Base-by-base conservation (phyloP, 2,113 vertebrate species). In the Brachyistius frenatus region DNA sequence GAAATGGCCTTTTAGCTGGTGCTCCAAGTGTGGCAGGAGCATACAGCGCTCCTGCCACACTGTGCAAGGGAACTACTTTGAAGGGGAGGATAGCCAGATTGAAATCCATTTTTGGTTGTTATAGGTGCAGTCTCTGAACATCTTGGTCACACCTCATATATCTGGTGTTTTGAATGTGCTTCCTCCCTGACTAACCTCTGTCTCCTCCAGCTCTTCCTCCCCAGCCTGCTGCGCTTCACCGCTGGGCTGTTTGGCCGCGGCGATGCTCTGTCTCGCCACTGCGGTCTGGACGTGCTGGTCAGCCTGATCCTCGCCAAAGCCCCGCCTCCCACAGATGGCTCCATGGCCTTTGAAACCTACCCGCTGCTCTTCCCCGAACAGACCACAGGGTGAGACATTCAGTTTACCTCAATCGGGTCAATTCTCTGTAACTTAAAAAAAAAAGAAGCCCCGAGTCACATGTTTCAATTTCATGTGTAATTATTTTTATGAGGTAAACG, bases 301-400 rank as follows among this genome's bases (percentile, higher is more conserved):
- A 94, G 94, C 64, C 96, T 99, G 3, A 96, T 99, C 93, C 93
- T 99, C 36, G 91, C 92, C 80, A 99, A 99, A 95, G 97, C 97
- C 46, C 92, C 95, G 3, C 97, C 98, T 60, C 97, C 98, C 14
- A 93, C 94, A 0, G 84, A 96, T 5, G 97, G 96, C 82, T 97
- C 96, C 14, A 96, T 98, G 97, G 96, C 96, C 4, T 97, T 97
- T 74, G 97, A 99, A 83, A 99, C 96, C 53, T 99, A 99, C 89
- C 97, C 97, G 14, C 94, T 99, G 1, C 31, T 95, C 81, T 99
- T 99, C 93, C 90, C 89, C 0, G 94, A 91, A 3, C 93, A 94
- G 16, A 80, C 76, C 0, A 36, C 90, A 50, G 93, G 92, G 98
- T 99, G 85, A 96, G 88, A 57, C 2, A 4, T 16, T 3, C n/a